Evolutionary conservation across 2,113 vertebrate genomes (phyloP), one percentile per base, ranked within the genome.

Genomic region (Siniperca chuatsi): DNA sequence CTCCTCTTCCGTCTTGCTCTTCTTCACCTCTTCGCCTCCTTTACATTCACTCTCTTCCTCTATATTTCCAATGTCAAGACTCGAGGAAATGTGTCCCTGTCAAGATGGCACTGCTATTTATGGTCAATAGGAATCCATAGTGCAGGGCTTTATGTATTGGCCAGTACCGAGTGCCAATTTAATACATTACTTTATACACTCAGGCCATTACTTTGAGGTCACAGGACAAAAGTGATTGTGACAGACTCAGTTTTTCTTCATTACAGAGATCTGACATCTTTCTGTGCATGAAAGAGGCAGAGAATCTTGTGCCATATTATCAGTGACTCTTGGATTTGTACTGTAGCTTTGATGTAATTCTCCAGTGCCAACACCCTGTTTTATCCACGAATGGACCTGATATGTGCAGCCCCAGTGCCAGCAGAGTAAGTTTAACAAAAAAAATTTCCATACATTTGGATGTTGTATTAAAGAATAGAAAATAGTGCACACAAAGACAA

Each of bases 211-310:
- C 50, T 91, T 87, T 13, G 15, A 68, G 87, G 75, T 93, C 82
- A 78, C 62, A 6, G 64, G 82, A 90, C 73, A 58, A 81, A 89
- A 90, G 72, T 64, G 81, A 86, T 75, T 72, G 69, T 29, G 66
- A 86, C 82, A 87, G 75, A 72, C 80, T 92, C 80, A 60, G 86
- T 91, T 92, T 93, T 83, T 91, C 85, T 89, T 86, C 81, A 81
- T 92, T 86, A 88, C 61, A 33, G 11, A 76, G 50, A 69, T 84
- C 48, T 75, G 75, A 60, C 78, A n/a, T 85, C 29, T 74, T 75
- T 87, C 67, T 92, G 71, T 74, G 72, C 73, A 25, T 89, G 75
- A 89, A 87, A 62, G 35, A 75, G 52, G 68, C 29, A 35, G 69
- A 79, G 61, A 61, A 75, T 81, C 89, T 86, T 70, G 62, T 21